Conservation (phyloP, 2,797 vertebrate species). For the Cichlasoma orientale region DNA sequence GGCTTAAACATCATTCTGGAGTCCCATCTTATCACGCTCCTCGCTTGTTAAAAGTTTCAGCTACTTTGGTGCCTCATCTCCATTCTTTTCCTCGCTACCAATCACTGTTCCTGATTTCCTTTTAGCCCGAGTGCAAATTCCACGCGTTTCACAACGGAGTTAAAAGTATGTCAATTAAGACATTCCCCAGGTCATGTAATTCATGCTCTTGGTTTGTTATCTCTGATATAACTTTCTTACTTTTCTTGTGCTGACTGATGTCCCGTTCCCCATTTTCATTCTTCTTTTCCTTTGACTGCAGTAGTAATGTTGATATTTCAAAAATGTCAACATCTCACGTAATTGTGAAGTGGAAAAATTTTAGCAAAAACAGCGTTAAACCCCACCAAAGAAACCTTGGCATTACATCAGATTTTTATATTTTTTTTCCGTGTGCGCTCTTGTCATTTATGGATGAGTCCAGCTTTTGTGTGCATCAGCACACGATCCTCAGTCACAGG, state of each 20-base stretch:
- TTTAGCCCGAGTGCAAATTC: neutral
- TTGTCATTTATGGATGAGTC: neutral
- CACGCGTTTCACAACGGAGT: constrained; percentile 1
- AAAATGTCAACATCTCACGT: neutral
- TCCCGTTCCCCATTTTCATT: neutral
- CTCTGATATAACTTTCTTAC: neutral
- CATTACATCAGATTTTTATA: neutral
- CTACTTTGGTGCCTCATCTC: constrained; percentile 49
- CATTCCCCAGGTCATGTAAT: neutral
- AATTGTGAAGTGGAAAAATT: neutral
- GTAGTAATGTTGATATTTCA: neutral
- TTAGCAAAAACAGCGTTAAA: neutral
- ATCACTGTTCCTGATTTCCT: constrained; percentile 51
- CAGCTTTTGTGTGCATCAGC: neutral
- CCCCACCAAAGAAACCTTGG: neutral
- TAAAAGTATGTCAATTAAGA: constrained; percentile 32
- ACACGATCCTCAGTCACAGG: neutral
- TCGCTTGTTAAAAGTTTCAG: constrained; percentile 66
- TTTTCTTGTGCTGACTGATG: constrained; percentile 3
- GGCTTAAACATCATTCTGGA: constrained; percentile 52
- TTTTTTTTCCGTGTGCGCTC: neutral
- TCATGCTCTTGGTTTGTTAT: constrained; percentile 5
- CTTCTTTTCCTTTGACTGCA: neutral
- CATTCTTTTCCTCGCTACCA: constrained; percentile 36
- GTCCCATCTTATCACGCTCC: constrained; percentile 54